Base-by-base conservation (phyloP, 2,113 vertebrate genomes). In the Vulpes vulpes region DNA sequence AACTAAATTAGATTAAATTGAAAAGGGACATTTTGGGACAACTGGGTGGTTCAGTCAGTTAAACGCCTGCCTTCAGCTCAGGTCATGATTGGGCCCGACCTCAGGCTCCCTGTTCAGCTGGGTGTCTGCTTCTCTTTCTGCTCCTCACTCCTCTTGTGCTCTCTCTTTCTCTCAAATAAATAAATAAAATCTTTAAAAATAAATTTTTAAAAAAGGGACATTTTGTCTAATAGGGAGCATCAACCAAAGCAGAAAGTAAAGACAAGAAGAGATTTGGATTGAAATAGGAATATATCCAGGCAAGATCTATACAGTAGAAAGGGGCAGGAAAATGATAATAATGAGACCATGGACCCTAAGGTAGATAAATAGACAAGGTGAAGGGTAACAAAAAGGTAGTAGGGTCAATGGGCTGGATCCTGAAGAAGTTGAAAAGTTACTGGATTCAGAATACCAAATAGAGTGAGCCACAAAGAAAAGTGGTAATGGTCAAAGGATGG, bases 1-100 rank as follows among this genome's bases (percentile, higher is more conserved):
- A 90, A 96, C 60, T 89, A 59, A 65, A 49, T 35, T 67, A 69
- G 64, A 65, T 59, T 69, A 65, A 91, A 89, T 53, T 87, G 35
- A 78, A 90, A 76, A 30, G 59, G 30, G 0, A 0, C 5, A 35
- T 55, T 81, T 20, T 25, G 16, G 57, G 57, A 17, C 57, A 19
- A 16, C 57, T 57, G 57, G 57, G 55, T 57, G 55, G 55, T 17
- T 17, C 43, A 43, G 43, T 43, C 43, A 43, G 43, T 43, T 43
- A 43, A 43, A 43, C 5, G 6, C 43, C 43, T 43, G 43, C 43
- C 43, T 43, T 43, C 43, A 43, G 43, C 43, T 43, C 43, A 43
- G 43, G 43, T 43, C 55, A 43, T 43, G 43, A 43, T 43, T 43
- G 43, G 43, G 43, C 43, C 43, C 43, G 7, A 43, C 43, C 43